Evolutionary conservation across 1,140 invertebrate genomes (phyloP), one percentile per base, ranked within the genome.

Genomic region (Holotrichia oblita): DNA sequence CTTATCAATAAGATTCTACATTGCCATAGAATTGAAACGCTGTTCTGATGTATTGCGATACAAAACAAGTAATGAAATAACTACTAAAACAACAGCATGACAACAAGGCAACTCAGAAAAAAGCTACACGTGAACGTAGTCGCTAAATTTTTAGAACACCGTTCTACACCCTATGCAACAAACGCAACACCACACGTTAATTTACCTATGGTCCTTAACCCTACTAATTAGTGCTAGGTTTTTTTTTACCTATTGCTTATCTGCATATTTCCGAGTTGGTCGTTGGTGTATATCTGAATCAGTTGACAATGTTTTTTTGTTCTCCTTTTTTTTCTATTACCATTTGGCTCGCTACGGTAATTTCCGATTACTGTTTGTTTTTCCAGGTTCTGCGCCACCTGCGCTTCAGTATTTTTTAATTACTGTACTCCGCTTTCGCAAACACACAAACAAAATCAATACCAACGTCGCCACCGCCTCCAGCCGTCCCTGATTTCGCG

Each of bases 371-470:
- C 48, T 55, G 48, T 55, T 55, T 55, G 48, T 17, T n/a, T 55
- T 55, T 55, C 48, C 12, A 55, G 12, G 48, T 55, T 55, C 14
- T 55, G 48, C 48, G 48, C 48, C 48, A 55, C 48, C 48, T 55
- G 48, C 14, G 48, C 48, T 55, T 55, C 48, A 17, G 48, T 17
- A 55, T 55, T 55, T 55, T 55, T 55, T 55, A 55, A 55, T 55
- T 55, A 55, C 48, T 14, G 48, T 55, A 55, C 48, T 17, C 17
- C 48, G 48, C 48, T 17, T 55, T 55, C 48, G 48, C 48, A 55
- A 55, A 55, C 48, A 55, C 48, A 55, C 48, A 55, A 55, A 55
- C 48, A 55, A 55, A 55, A 55, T 55, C 48, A 55, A 55, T 55
- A 55, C 48, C 17, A 17, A 14, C 48, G 7, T 17, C 48, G 48